These are phyloP conservation scores for Lipophrys pholis DNA, from an alignment of 2,113 vertebrate genomes.

Conservation along the genomic window DNA sequence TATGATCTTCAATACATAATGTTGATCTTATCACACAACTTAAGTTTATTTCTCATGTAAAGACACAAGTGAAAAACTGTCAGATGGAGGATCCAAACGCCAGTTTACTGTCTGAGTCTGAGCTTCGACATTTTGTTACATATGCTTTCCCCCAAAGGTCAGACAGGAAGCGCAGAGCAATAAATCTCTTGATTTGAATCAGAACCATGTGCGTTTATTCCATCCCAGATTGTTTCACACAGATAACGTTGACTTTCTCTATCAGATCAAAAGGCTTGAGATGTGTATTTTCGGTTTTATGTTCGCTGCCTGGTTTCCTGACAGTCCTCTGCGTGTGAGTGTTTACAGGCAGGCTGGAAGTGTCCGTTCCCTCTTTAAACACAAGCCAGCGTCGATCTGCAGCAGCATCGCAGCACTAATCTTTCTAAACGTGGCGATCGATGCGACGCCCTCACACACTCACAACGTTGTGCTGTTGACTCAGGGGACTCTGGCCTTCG, in stretches of 20 bases:
- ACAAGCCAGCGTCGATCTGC: slow-evolving; percentile 35
- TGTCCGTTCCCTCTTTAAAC: slow-evolving; percentile 59
- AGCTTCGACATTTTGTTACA: slow-evolving; percentile 4
- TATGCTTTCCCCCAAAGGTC: neutral
- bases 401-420: slow-evolving; percentile 51
- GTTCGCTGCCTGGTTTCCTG: slow-evolving; percentile 26
- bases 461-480: slow-evolving; percentile 41
- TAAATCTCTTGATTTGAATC: slow-evolving; percentile 10
- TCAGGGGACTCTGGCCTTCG: slow-evolving; percentile 54
- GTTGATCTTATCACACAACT: neutral
- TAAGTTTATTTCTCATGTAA: neutral
- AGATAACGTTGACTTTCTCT: slow-evolving; percentile 6
- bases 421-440: slow-evolving; percentile 72
- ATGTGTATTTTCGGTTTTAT: slow-evolving; percentile 32
- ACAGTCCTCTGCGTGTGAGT: slow-evolving; percentile 27
- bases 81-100: neutral
- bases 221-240: slow-evolving; percentile 16
- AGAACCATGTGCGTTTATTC: slow-evolving; percentile 23
- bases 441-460: slow-evolving; percentile 69
- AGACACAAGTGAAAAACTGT: neutral
- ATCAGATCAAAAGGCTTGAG: slow-evolving; percentile 30
- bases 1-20: neutral
- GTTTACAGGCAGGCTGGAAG: slow-evolving; percentile 45
- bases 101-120: neutral
- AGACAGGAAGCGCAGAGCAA: neutral